Evolutionary conservation across 2,113 vertebrate species (phyloP).

Genomic region (Acanthochromis polyacanthus): DNA sequence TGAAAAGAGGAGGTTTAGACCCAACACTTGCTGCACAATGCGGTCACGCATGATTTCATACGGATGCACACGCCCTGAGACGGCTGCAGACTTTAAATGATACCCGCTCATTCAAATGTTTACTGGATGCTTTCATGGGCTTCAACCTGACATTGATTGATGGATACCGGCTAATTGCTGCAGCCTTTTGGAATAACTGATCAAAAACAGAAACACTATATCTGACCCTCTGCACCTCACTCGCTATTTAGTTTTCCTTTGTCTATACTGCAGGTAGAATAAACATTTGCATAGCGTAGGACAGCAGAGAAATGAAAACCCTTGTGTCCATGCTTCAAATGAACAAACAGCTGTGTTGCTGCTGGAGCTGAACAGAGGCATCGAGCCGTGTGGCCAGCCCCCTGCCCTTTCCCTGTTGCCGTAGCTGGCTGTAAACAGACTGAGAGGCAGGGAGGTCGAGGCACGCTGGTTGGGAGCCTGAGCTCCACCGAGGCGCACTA

Average conservation of each 20-base stretch:
- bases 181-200: constrained; percentile 34
- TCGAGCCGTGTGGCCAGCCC: constrained; percentile 62
- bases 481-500: constrained; percentile 70
- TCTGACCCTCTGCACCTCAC: constrained; percentile 21
- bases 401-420: constrained; percentile 73
- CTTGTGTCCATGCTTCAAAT: constrained; percentile 69
- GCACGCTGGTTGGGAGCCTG: constrained; percentile 69
- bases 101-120: constrained; percentile 16
- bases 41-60: constrained; percentile 22
- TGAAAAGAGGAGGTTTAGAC: constrained; percentile 19
- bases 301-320: constrained; percentile 66
- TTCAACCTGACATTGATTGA: constrained; percentile 43
- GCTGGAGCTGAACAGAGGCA: constrained; percentile 59
- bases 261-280: constrained; percentile 43
- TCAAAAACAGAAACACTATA: constrained; percentile 33
- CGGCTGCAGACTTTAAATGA: constrained; percentile 29
- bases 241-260: constrained; percentile 27
- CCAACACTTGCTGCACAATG: constrained; percentile 6
- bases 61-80: constrained; percentile 6
- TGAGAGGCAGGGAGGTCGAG: constrained; percentile 77
- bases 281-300: constrained; percentile 63
- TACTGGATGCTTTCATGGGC: constrained; percentile 23
- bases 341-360: constrained; percentile 78
- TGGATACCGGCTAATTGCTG: constrained; percentile 28
- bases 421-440: constrained; percentile 73